These are phyloP conservation scores for Ailuropoda melanoleuca DNA, from an alignment of 2,113 vertebrate genomes.

Conservation along the genomic window DNA sequence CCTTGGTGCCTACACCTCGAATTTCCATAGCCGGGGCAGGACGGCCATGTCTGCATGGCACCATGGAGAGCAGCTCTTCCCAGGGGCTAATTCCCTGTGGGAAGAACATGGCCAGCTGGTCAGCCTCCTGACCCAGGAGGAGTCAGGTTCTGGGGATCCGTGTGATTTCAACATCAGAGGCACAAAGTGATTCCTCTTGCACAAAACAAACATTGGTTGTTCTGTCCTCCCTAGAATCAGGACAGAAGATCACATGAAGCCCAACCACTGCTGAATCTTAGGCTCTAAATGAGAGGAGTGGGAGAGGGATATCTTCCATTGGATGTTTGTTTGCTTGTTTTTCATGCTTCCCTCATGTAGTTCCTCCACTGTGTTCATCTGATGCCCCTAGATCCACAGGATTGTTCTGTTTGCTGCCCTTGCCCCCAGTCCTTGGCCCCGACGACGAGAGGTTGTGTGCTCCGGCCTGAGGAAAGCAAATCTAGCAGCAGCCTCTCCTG, in stretches of 20 bases:
- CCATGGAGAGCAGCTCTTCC: not conserved
- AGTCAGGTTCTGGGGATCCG: not conserved
- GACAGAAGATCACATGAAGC: not conserved
- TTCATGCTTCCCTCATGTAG: not conserved
- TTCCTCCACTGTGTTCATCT: not conserved
- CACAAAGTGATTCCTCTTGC: too few species aligned
- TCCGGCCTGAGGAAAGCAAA: not conserved
- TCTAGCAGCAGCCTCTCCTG: not conserved
- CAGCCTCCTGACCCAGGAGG: not conserved
- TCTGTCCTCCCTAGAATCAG: not conserved
- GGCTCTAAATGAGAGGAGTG: not conserved
- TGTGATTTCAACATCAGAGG: not conserved
- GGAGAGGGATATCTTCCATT: rapidly evolving
- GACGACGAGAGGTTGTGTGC: not conserved
- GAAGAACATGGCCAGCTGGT: not conserved
- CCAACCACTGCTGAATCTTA: rapidly evolving
- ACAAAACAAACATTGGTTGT: not conserved
- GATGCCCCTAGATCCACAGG: rapidly evolving
- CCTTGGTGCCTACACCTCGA: too few species aligned
- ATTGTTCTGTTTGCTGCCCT: rapidly evolving
- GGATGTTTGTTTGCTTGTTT: not conserved
- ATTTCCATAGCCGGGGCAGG: not conserved
- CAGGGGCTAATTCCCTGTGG: not conserved
- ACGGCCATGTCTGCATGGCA: too few species aligned
- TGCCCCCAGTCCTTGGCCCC: not conserved